Percentiles rank a stretch among this genome's conserved stretches.
Conservation (phyloP, 2,888 invertebrate genomes). For the Thymelicus acteon region DNA sequence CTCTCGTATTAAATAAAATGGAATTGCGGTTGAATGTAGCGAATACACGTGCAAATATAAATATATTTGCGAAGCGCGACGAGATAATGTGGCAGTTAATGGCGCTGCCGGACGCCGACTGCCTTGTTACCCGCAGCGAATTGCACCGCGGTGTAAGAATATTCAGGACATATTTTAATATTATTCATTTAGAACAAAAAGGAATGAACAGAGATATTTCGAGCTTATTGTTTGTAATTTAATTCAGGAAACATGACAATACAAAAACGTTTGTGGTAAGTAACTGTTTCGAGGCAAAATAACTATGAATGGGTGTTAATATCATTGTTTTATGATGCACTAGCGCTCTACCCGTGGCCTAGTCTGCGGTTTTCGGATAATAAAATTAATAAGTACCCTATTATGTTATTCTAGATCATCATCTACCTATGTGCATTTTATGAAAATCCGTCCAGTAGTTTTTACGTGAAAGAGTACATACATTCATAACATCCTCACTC, state of each 20-base stretch:
- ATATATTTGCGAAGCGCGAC: slow-evolving; percentile 63
- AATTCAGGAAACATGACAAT: background rate
- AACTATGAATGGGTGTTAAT: no score
- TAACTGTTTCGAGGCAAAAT: background rate
- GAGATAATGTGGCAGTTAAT: slow-evolving; percentile 75
- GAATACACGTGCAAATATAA: slow-evolving; percentile 63
- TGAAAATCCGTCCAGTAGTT: no score
- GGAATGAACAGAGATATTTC: background rate
- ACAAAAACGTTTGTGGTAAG: background rate
- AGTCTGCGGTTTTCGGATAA: no score
- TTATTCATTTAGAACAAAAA: slow-evolving; percentile 3
- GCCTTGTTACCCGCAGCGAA: slow-evolving; percentile 49
- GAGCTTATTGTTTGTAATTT: background rate
- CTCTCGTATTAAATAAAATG: slow-evolving; percentile 6
- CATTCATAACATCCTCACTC: no score
- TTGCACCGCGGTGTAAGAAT: slow-evolving; percentile 13
- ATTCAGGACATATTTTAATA: slow-evolving; percentile 12
- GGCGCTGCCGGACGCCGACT: slow-evolving; percentile 63
- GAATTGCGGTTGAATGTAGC: slow-evolving; percentile 37
- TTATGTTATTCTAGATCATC: no score
- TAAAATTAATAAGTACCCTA: no score
- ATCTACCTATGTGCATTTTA: no score
- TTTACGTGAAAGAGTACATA: no score
- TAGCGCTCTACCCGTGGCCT: no score
- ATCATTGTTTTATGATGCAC: no score